Percentiles rank a stretch among this genome's conserved stretches.
These are phyloP conservation scores for Poeciliopsis paucimaculata DNA, from an alignment of 2,797 vertebrate species.

Conservation along the genomic window DNA sequence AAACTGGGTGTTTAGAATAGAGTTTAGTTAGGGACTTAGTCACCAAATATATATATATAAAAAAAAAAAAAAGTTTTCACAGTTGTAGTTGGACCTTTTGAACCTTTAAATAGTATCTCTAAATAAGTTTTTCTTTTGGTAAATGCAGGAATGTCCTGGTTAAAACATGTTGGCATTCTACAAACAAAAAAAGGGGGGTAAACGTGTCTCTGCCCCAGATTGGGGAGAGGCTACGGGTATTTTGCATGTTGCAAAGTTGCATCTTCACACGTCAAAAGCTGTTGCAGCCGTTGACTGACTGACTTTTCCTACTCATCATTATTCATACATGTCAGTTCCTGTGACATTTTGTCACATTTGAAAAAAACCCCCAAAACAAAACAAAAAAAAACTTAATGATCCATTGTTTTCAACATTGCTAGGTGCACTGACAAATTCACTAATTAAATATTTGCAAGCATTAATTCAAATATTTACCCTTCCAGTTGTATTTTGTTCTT, in stretches of 20 bases:
- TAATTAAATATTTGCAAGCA: not conserved
- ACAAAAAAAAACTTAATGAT: not conserved
- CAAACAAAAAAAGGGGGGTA: not conserved
- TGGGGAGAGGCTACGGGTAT: not conserved
- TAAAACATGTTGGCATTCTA: not conserved
- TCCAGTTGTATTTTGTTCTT: constrained; percentile 5
- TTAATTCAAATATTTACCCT: constrained; percentile 7
- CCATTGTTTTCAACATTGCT: not conserved
- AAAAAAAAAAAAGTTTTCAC: not conserved
- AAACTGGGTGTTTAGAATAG: not conserved
- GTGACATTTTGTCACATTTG: constrained; percentile 8
- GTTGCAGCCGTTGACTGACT: constrained; percentile 29
- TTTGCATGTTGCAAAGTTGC: constrained; percentile 16
- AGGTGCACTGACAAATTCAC: not conserved
- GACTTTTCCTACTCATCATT: constrained; percentile 14
- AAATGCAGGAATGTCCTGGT: not conserved
- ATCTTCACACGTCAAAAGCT: constrained; percentile 17
- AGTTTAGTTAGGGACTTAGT: not conserved
- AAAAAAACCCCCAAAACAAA: too few relatives aligned
- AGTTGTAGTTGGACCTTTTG: not conserved
- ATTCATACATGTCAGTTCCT: not conserved
- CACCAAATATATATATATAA: not conserved
- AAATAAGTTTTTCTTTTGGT: not conserved
- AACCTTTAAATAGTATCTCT: not conserved
- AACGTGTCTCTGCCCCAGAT: not conserved